Evolutionary conservation across 1,140 invertebrate species (phyloP).

Genomic region (Zelostemma sp.): DNA sequence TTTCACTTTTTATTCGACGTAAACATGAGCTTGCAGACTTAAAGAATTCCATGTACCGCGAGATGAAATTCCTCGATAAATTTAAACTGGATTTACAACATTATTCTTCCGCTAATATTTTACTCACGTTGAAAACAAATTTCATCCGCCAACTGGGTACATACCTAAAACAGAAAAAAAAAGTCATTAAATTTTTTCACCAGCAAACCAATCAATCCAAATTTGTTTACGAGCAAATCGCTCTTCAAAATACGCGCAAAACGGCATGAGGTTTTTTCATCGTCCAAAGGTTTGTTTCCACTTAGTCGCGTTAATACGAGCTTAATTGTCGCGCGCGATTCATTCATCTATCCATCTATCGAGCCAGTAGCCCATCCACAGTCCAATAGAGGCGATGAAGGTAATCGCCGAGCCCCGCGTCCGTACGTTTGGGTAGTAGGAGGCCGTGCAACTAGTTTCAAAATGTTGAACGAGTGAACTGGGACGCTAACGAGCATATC

Average conservation of each 20-base stretch:
- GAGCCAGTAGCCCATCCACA: slow-evolving; percentile 16
- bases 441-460: no score
- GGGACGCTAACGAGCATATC: slow-evolving; percentile 12
- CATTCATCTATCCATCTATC: slow-evolving; percentile 32
- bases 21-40: slow-evolving; percentile 6
- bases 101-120: background rate
- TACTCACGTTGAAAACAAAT: background rate
- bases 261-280: background rate
- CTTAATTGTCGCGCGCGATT: slow-evolving; percentile 50
- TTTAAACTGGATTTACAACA: background rate
- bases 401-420: slow-evolving; percentile 31
- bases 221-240: no score
- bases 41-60: background rate
- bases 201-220: no score
- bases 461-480: no score
- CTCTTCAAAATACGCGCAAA: background rate
- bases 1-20: slow-evolving; percentile 17
- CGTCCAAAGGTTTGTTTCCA: slow-evolving; percentile 45
- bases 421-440: no score
- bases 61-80: background rate
- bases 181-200: background rate
- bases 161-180: slow-evolving; percentile 30
- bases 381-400: slow-evolving; percentile 31
- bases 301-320: slow-evolving; percentile 56
- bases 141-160: slow-evolving; percentile 1